Conservation (phyloP, 2,113 vertebrate genomes). For the Erinaceus europaeus region DNA sequence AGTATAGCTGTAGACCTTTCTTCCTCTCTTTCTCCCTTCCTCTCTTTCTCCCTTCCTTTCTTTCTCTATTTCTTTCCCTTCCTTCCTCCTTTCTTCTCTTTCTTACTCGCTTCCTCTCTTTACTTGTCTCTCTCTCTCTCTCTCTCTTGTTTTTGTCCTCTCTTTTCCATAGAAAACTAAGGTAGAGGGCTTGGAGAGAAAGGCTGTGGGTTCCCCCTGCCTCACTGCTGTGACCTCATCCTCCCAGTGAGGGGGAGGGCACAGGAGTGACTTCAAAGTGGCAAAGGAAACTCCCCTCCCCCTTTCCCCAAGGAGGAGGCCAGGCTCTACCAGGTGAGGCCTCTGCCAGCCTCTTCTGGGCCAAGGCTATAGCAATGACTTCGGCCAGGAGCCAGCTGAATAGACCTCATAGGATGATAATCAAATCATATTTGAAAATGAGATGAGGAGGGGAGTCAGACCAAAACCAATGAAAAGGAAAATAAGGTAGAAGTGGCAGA, state of each 20-base stretch:
- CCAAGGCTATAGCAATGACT: neutral
- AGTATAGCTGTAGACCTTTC: too few relatives aligned
- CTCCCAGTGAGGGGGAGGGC: neutral
- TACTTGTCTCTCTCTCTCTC: too few relatives aligned
- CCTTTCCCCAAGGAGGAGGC: too few relatives aligned
- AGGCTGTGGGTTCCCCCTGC: neutral
- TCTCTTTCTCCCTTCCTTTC: too few relatives aligned
- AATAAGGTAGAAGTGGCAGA: conserved; percentile 49
- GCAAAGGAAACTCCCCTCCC: neutral
- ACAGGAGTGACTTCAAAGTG: neutral
- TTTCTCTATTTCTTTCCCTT: too few relatives aligned
- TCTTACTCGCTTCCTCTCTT: too few relatives aligned
- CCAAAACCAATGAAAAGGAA: conserved; percentile 57
- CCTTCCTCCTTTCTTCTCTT: too few relatives aligned
- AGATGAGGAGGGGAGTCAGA: conserved; percentile 48
- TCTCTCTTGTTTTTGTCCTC: neutral
- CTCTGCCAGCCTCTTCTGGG: neutral
- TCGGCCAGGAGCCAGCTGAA: conserved; percentile 6
- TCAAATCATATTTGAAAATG: conserved; percentile 68
- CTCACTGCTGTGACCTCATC: neutral
- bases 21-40: too few relatives aligned
- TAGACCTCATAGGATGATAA: conserved; percentile 48
- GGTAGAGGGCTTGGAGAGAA: conserved; percentile 5
- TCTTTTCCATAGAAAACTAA: neutral
- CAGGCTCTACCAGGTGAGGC: neutral